Evolutionary conservation across 2,797 vertebrate genomes (phyloP).

Genomic region (Tragelaphus oryx): DNA sequence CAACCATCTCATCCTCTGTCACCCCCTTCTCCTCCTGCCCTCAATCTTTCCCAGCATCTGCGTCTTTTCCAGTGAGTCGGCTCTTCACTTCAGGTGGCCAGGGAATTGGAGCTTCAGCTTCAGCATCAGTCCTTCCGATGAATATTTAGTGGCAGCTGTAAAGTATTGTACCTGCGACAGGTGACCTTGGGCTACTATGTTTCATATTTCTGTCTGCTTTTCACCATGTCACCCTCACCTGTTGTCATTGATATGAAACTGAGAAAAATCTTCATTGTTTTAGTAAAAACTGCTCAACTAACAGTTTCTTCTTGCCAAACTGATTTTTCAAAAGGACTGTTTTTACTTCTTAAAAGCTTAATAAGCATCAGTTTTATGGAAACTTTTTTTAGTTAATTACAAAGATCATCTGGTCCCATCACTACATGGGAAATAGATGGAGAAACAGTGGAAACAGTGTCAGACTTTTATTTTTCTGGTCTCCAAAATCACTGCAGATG

Average conservation of each 20-base stretch:
- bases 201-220: background rate
- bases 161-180: background rate
- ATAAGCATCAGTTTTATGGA: background rate
- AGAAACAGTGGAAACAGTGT: too few relatives aligned
- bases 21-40: background rate
- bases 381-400: background rate
- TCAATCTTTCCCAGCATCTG: background rate
- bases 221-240: background rate
- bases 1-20: background rate
- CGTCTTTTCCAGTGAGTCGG: background rate
- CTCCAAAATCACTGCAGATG: too few relatives aligned
- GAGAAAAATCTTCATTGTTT: background rate
- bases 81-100: background rate
- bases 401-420: background rate
- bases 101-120: background rate
- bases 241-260: background rate
- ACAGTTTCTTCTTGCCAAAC: background rate
- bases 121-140: background rate
- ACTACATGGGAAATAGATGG: too few relatives aligned
- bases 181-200: background rate
- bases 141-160: background rate
- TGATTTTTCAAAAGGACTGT: background rate
- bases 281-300: background rate
- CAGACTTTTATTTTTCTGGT: too few relatives aligned
- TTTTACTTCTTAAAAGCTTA: conserved; percentile 23